Conservation (phyloP, 2,113 vertebrate genomes). For the Tursiops truncatus region DNA sequence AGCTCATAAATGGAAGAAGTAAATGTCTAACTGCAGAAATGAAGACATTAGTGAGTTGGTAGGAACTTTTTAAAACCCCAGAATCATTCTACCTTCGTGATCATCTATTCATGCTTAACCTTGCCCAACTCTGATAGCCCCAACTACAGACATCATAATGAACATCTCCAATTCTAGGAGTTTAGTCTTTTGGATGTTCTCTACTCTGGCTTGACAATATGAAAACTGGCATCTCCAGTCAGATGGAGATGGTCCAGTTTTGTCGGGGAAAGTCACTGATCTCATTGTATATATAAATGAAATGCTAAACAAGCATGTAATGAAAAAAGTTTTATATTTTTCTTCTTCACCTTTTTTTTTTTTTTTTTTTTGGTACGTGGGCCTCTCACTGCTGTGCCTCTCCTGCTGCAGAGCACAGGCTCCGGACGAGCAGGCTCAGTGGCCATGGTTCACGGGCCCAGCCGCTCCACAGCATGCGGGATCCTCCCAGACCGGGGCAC, state of each 20-base stretch:
- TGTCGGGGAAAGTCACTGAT: neutral
- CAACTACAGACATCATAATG: neutral
- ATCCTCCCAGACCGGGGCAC: too few species aligned
- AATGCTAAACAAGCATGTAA: neutral
- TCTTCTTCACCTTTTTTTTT: neutral
- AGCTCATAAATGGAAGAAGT: neutral
- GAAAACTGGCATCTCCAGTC: neutral
- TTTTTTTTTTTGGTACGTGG: too few species aligned
- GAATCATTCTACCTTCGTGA: neutral
- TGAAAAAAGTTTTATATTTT: neutral
- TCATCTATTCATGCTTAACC: neutral
- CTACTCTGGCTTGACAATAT: neutral
- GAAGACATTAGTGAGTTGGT: neutral
- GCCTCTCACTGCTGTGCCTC: too few species aligned
- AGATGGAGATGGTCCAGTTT: neutral
- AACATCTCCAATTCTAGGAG: neutral
- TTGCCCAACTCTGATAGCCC: neutral
- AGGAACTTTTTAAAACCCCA: neutral
- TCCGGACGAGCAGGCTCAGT: too few species aligned
- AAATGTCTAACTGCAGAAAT: neutral
- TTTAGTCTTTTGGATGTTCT: neutral
- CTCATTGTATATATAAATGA: neutral
- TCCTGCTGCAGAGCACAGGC: fast-evolving
- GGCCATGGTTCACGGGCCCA: too few species aligned
- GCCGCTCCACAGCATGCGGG: fast-evolving